phyloP scores from a whole-genome alignment of 2,797 vertebrate genomes.

The Crypturellus tataupa region DNA sequence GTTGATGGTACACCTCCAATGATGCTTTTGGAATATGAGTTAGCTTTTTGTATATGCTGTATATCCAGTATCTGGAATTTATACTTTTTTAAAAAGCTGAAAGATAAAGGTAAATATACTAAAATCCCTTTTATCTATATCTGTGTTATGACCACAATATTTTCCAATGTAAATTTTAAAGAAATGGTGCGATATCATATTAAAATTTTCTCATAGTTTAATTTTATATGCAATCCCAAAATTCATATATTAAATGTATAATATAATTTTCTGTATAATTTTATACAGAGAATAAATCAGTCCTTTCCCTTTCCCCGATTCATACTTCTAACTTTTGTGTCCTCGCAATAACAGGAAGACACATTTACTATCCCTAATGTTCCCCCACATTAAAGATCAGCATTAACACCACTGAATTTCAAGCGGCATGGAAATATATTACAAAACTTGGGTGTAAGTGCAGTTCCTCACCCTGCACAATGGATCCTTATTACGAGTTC shows the following conservation, averaged over 20 bases:
- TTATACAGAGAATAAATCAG: neutral
- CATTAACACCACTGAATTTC: constrained; percentile 35
- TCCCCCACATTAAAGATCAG: constrained; percentile 8
- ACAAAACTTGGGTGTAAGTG: constrained; percentile 20
- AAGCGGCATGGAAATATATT: constrained; percentile 18
- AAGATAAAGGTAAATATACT: neutral
- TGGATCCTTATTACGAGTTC: constrained; percentile 49
- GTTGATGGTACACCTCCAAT: neutral
- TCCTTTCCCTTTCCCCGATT: neutral
- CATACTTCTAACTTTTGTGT: neutral
- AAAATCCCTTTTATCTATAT: neutral
- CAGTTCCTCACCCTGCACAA: neutral
- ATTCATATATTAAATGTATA: neutral
- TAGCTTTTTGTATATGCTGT: neutral
- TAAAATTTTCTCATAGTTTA: neutral
- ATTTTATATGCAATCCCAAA: neutral
- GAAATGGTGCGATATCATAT: neutral
- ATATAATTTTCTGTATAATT: no score
- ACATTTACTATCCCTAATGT: neutral
- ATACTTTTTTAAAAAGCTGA: neutral
- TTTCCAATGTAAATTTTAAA: neutral
- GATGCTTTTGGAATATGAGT: neutral
- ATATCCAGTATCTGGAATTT: neutral
- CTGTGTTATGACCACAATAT: neutral
- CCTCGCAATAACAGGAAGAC: neutral